Evolutionary conservation across 2,797 vertebrate genomes (phyloP), one percentile per base, ranked within the genome.

Genomic region (Sebastolobus altivelis): DNA sequence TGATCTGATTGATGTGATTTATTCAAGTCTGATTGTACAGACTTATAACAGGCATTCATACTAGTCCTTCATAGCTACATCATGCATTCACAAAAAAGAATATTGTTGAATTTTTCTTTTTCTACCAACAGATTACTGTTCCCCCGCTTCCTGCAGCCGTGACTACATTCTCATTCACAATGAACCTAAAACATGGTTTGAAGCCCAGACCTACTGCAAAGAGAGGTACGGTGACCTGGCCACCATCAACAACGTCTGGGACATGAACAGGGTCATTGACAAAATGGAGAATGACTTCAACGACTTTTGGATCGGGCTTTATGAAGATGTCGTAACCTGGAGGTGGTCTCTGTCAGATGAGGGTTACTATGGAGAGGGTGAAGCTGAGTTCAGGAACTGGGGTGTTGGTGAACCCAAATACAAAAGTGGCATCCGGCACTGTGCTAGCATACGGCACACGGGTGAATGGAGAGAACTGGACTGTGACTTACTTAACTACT

Each of bases 231-330:
- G 11, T 14, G 83, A 82, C 61, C 63, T 87, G 76, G 72, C 71
- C 66, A 68, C 80, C 0, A 49, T 82, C 49, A 37, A 2, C 12
- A 31, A 35, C 3, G 2, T 1, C 22, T 58, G 5, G 22, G 63
- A 82, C 69, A 70, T 86, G 58, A 72, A 55, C 67, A 59, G 9
- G 29, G 25, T 67, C 14, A 1, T 79, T 0, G 67, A 79, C 3
- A 8, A 38, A 25, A 79, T 79, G 63, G 16, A 12, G 6, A 38
- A 55, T 6, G 1, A 38, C n/a, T 35, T 18, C 13, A 2, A 6
- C 1, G 20, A 62, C 13, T 16, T 82, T 63, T 86, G 84, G 84
- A 79, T 86, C 6, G 84, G 80, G 25, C 29, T 86, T 33, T 55
- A 86, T 46, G 49, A 79, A 4, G 76, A 54, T 16, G 11, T 4